Evolutionary conservation across 2,888 invertebrate species (phyloP), one percentile per base, ranked within the genome.

Genomic region (Blastobasis adustella): DNA sequence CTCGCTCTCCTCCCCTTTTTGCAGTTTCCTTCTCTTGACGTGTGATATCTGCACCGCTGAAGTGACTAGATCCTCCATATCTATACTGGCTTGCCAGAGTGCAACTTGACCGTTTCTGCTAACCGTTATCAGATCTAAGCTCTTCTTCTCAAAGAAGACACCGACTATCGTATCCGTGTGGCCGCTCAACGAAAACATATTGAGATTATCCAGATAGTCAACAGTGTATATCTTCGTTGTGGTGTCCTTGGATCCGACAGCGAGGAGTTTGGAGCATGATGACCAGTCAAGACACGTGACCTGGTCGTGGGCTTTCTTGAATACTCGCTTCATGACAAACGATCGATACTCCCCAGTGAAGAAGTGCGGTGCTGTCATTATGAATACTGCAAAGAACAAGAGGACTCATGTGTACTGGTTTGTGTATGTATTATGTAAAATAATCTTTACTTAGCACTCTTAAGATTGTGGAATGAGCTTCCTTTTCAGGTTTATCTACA

Each of bases 221-320:
- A 97, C 79, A 0, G 94, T 93, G 75, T 95, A 96, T 45, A 99
- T 89, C 72, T 94, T 93, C 0, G 94, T 94, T n/a, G 94, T 91
- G 71, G 94, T 96, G 79, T 99, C 98, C 71, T 95, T 95, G 0
- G 96, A 94, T 0, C 98, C 98, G 6, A 95, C 93, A n/a, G 96
- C 95, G 7, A 99, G 79, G 42, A 97, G 89, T 69, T 92, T 94
- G 0, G 98, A 98, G 80, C 99, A 98, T 23, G 90, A 89, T 0
- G 98, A 96, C 99, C 99, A 99, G 73, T 96, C 95, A 4, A 99
- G 71, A 70, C 94, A 96, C 0, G 95, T 94, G 0, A 96, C 94
- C 55, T 95, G 94, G 73, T 97, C 97, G 54, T 91, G 92, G 1
- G 96, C 91, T 47, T 95, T 95, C 65, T 93, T 92, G 75, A 95